phyloP scores from a whole-genome alignment of 2,113 vertebrate genomes.

The Trichomycterus rosablanca region DNA sequence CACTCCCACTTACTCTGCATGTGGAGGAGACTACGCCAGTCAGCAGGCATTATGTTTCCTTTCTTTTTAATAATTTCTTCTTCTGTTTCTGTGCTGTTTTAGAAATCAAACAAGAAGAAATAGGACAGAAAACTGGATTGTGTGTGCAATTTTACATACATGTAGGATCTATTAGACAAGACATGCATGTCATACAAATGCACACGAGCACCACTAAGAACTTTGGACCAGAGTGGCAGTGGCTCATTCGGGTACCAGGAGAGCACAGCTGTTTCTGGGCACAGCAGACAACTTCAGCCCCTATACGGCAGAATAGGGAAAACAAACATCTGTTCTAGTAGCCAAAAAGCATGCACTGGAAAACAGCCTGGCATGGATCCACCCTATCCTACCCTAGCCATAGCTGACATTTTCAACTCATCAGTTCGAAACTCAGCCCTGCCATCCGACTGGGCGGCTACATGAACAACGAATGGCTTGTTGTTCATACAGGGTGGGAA shows the following conservation, averaged over 20 bases:
- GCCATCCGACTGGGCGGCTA: no score
- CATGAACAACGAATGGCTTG: no score
- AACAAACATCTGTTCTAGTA: conserved; percentile 35
- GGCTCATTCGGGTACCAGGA: conserved; percentile 17
- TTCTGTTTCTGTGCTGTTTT: neutral
- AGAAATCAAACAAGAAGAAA: conserved; percentile 7
- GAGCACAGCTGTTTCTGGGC: conserved; percentile 36
- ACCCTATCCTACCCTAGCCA: no score
- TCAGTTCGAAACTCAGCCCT: no score
- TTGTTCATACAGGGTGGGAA: no score
- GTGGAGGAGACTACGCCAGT: conserved; percentile 15
- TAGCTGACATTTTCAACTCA: no score
- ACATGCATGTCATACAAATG: neutral
- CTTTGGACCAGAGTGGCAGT: conserved; percentile 11
- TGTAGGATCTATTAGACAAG: conserved; percentile 3
- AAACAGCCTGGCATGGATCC: no score
- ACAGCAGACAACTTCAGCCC: conserved; percentile 21
- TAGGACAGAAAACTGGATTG: conserved; percentile 1
- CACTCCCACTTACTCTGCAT: conserved; percentile 27
- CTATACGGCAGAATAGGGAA: neutral
- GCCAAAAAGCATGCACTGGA: neutral
- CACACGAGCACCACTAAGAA: neutral
- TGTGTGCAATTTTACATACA: conserved; percentile 6
- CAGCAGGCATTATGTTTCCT: conserved; percentile 4
- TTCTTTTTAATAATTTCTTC: conserved; percentile 18